Evolutionary conservation across 2,113 vertebrate species (phyloP).

Genomic region (Aepyceros melampus): DNA sequence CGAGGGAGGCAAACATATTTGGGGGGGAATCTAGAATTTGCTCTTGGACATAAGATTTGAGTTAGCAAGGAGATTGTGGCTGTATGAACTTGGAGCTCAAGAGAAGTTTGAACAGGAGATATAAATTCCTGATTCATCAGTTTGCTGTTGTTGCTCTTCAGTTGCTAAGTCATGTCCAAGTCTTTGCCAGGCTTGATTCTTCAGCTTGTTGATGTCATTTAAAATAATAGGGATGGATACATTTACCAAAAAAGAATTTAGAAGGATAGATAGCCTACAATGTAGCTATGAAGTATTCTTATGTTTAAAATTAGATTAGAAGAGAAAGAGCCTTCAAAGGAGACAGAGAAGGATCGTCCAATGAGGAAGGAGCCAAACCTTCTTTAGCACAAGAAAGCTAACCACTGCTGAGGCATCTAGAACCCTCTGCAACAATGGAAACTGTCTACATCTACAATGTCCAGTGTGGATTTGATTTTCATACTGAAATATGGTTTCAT

Average conservation of each 20-base stretch:
- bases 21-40: neutral
- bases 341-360: neutral
- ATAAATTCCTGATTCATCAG: neutral
- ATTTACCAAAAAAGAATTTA: neutral
- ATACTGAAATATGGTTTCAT: neutral
- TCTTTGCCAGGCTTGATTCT: neutral
- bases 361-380: neutral
- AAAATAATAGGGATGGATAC: neutral
- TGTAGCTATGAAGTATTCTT: neutral
- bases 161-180: neutral
- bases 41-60: neutral
- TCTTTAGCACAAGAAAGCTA: neutral
- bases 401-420: neutral
- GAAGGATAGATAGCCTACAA: neutral
- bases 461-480: neutral
- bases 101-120: neutral
- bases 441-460: neutral
- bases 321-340: neutral
- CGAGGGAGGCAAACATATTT: neutral
- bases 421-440: neutral
- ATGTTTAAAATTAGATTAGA: neutral
- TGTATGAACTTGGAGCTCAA: neutral
- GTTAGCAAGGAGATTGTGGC: neutral
- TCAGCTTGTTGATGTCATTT: neutral
- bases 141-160: neutral